Base-by-base conservation (phyloP, 2,888 invertebrate genomes). In the Oscheius myriophilus region DNA sequence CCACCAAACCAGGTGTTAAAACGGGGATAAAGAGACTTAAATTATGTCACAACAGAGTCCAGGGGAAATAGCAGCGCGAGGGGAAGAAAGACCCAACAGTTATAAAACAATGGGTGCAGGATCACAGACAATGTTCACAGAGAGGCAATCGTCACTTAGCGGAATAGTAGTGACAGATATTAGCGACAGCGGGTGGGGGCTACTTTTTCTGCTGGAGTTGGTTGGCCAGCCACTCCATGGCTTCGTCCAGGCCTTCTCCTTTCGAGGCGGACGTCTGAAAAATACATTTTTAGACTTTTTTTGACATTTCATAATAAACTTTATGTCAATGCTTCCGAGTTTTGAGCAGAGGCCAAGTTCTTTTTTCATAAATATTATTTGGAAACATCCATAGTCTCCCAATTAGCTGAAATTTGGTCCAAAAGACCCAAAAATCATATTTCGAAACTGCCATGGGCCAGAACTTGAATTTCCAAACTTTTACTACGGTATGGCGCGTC, bases 231-330 rank as follows among this genome's bases (percentile, higher is more conserved):
- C 98, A 98, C 88, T 98, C 96, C 98, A 98, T 98, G 72, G 97
- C 96, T 89, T 95, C 94, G 88, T 98, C 96, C 59, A 98, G 90
- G 0, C 98, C 98, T 88, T 96, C 96, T 33, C 97, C 97, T 88
- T 96, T 94, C 79, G 95, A 93, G 54, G 98, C 98, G 0, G 96
- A 96, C 1, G 97, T 83, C 66, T 96, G 90, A 16, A 59, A 57
- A 55, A 33, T 12, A 55, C 9, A 26, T 55, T 14, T 9, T 12
- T 18, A 58, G 9, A 9, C 18, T 52, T 52, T 52, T 14, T 33
- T 33, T 33, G 33, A 33, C 33, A 33, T 33, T 33, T 3, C 9
- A 33, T 9, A n/a, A n/a, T 18, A 11, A 14, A 52, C 9, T 18
- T n/a, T n/a, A n/a, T n/a, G n/a, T n/a, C n/a, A n/a, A n/a, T n/a